Base-by-base conservation (phyloP, 2,113 vertebrate genomes). In the Heliornis fulica region DNA sequence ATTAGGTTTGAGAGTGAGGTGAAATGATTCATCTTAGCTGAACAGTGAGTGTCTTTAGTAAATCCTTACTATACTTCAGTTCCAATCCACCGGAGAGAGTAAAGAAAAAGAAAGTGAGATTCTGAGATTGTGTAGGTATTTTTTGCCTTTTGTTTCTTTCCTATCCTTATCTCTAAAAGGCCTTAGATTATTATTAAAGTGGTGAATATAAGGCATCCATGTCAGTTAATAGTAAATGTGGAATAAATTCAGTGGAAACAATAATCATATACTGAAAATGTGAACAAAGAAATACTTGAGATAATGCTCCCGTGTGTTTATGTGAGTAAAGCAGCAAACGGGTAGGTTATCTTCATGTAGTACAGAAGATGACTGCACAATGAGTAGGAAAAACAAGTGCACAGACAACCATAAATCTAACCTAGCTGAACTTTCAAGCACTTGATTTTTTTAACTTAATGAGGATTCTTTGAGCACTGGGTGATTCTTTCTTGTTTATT, bases 1-100 rank as follows among this genome's bases (percentile, higher is more conserved):
- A 95, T 95, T 96, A 93, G 83, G 85, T 96, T 90, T 81, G 71
- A 93, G 93, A 94, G 85, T 70, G 66, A 78, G 75, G 93, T 88
- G 94, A 95, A 96, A 89, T 96, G 85, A 96, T 96, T 97, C 93
- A 96, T 96, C 10, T 65, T 70, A 90, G 85, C 87, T 70, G 79
- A 96, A 86, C 84, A 59, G 69, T 50, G 45, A 91, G 71, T 70
- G 82, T 90, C 87, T 95, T 90, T 70, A 93, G 85, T 88, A 96
- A 96, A 96, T 91, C 64, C 64, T 95, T 78, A 72, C 40, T 76
- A 63, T 81, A 48, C 85, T 86, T 90, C 71, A 90, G 50, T 93
- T 82, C 38, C 29, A 90, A 90, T 83, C 59, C 82, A 81, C 79
- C 81, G 8, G 23, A 86, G 71, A 95, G 50, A 80, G 38, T 57